Evolutionary conservation across 2,113 vertebrate genomes (phyloP), one percentile per base, ranked within the genome.

Genomic region (Eudyptes chrysolophus): DNA sequence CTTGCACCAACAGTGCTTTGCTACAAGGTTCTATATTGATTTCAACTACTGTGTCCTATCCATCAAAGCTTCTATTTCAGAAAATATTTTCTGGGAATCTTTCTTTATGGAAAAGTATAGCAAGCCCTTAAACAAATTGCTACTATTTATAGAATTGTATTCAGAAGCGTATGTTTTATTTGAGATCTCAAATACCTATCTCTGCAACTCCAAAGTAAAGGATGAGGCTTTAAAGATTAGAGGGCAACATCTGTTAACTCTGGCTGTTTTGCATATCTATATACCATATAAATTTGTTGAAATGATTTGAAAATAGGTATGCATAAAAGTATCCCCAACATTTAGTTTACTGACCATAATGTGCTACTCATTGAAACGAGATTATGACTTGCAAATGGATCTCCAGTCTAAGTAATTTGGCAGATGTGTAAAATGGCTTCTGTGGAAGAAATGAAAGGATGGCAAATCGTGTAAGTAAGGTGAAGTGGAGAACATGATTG

Each of bases 351-450:
- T 96, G 93, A 97, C 97, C 82, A 26, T 92, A 92, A 98, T 52
- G 24, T 52, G 52, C 36, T 90, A 65, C 62, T 96, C 60, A 83
- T 18, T 95, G 52, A 92, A 95, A 90, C 1, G 46, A 64, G 40
- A 76, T 96, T 93, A 66, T 90, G 49, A 75, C 96, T 98, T 97
- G 95, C 97, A 98, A 98, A 98, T 97, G 96, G 87, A 98, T 98
- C 97, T 98, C 96, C 98, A 98, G 97, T 98, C 98, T 98, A 97
- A 98, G 94, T 97, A 96, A 94, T 98, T 97, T 98, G 98, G 81
- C 95, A 98, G 94, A 97, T 74, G 51, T 96, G 72, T 97, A 82
- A 93, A 97, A 97, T 98, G 96, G 96, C 96, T 98, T 98, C 7
- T 68, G 52, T 75, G 82, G n/a, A 89, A 94, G 48, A 88, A 83